Percentiles rank a stretch among this genome's conserved stretches.
phyloP scores from a whole-genome alignment of 1,140 invertebrate genomes.

The Uloborus diversus region DNA sequence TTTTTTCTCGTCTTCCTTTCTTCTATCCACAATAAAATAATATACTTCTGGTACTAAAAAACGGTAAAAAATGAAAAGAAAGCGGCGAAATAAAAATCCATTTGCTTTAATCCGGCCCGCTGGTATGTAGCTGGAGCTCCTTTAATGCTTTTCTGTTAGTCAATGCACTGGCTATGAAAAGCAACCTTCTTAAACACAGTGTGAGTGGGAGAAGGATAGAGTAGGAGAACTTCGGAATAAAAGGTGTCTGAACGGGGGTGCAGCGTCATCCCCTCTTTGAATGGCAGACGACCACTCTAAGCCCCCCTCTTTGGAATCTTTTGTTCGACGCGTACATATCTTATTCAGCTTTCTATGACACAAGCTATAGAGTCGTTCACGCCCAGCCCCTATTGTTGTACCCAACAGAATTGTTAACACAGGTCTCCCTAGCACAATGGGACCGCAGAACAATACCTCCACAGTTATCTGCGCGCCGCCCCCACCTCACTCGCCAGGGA shows the following conservation, averaged over 20 bases:
- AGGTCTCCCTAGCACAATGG: constrained; percentile 31
- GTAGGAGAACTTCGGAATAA: constrained; percentile 29
- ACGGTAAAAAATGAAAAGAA: neutral
- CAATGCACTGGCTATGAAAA: constrained; percentile 41
- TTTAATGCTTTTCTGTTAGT: constrained; percentile 42
- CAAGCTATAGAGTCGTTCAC: constrained; percentile 38
- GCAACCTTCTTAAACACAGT: constrained; percentile 36
- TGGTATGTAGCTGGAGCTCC: constrained; percentile 10
- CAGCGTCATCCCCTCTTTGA: constrained; percentile 25
- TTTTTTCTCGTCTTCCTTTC: neutral
- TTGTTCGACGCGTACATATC: constrained; percentile 49
- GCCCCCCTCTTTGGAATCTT: constrained; percentile 25
- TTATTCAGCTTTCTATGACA: constrained; percentile 53
- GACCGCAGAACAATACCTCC: constrained; percentile 49
- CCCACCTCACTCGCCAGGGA: neutral
- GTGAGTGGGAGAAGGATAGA: neutral
- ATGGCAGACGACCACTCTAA: constrained; percentile 51
- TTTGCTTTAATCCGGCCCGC: constrained; percentile 39
- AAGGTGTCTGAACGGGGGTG: constrained; percentile 33
- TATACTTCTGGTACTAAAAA: constrained; percentile 22
- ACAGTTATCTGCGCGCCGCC: constrained; percentile 32
- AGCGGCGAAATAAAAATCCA: constrained; percentile 48
- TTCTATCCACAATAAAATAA: constrained; percentile 40
- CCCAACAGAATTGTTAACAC: constrained; percentile 53
- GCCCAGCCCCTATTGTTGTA: constrained; percentile 43